Evolutionary conservation across 2,888 invertebrate species (phyloP).

Genomic region (Tortrix viridana): DNA sequence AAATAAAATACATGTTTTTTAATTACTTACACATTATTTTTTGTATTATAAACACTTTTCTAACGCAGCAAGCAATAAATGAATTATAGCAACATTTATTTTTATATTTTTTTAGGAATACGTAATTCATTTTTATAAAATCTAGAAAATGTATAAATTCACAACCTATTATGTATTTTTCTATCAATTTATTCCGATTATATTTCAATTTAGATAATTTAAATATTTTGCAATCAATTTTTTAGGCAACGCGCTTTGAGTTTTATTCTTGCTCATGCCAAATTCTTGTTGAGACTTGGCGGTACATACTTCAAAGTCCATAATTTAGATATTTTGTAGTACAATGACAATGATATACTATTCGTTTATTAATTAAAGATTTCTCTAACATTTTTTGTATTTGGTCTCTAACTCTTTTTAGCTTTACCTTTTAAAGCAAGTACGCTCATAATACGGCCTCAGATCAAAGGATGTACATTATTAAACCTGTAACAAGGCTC

Average conservation of each 20-base stretch:
- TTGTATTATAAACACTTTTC: constrained; percentile 29
- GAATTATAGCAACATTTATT: constrained; percentile 49
- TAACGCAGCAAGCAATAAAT: constrained; percentile 61
- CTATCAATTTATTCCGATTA: constrained; percentile 61
- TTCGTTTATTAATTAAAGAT: too few species aligned
- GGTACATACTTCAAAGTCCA: too few species aligned
- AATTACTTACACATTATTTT: constrained; percentile 10
- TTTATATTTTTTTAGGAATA: constrained; percentile 56
- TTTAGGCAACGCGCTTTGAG: constrained; percentile 36
- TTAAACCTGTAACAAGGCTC: too few species aligned
- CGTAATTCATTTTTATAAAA: constrained; percentile 72
- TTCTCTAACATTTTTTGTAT: too few species aligned
- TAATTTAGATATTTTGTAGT: too few species aligned
- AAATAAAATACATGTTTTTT: too few species aligned
- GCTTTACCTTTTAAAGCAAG: too few species aligned
- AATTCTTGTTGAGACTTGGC: too few species aligned
- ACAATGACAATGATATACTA: too few species aligned
- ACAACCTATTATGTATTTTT: constrained; percentile 83
- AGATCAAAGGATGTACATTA: too few species aligned
- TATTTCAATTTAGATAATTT: constrained; percentile 50
- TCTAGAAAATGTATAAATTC: constrained; percentile 84
- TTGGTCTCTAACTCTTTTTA: too few species aligned
- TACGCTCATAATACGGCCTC: too few species aligned
- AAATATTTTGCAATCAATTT: constrained; percentile 53
- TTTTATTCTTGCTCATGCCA: not conserved